Conservation (phyloP, 2,113 vertebrate species). For the Meleagris gallopavo region DNA sequence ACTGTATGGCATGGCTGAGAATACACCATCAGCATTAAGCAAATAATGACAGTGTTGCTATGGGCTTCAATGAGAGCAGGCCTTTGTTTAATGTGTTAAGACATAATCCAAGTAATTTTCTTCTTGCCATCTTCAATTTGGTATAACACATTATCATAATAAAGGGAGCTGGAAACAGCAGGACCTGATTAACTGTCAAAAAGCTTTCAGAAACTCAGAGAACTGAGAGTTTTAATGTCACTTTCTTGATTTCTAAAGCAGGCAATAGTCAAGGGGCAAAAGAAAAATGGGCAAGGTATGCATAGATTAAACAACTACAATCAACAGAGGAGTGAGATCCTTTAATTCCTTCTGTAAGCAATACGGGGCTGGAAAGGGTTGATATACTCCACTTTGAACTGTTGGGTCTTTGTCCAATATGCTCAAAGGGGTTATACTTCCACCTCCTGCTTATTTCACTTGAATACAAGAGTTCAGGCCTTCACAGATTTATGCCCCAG, state of each 20-base stretch:
- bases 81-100: not conserved
- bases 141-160: constrained; percentile 37
- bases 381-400: not conserved
- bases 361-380: rapidly evolving
- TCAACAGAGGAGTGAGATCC: not conserved
- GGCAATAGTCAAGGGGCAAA: not conserved
- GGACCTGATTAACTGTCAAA: constrained; percentile 34
- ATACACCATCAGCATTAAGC: not conserved
- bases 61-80: not conserved
- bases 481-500: not conserved
- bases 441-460: not conserved
- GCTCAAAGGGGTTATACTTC: not conserved
- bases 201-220: not conserved
- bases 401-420: not conserved
- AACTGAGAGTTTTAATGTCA: not conserved
- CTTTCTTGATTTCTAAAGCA: not conserved
- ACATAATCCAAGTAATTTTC: constrained; percentile 26
- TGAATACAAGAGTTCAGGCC: not conserved
- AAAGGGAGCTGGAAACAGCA: constrained; percentile 9
- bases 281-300: not conserved
- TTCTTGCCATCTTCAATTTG: constrained; percentile 30
- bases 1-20: not conserved
- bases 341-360: not conserved
- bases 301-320: not conserved
- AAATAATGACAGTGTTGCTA: not conserved